These are phyloP conservation scores for Saguinus imperator DNA, from an alignment of 2,113 vertebrate species.

Conservation along the genomic window DNA sequence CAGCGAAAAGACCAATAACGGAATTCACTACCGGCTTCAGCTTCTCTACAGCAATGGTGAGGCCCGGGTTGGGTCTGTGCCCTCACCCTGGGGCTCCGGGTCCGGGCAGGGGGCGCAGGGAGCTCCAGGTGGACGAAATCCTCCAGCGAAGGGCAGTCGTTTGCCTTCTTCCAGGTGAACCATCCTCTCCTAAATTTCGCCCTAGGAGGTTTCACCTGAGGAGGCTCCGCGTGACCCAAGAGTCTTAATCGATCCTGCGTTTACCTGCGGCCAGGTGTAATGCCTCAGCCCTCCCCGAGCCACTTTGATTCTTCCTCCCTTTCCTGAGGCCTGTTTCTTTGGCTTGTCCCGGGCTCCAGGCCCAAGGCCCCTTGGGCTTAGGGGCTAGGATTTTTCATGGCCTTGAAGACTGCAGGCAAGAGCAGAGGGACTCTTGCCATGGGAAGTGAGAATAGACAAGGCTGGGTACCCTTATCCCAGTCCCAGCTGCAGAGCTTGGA, in stretches of 20 bases:
- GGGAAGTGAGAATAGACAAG: not conserved
- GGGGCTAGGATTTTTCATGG: not conserved
- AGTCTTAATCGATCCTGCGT: not conserved
- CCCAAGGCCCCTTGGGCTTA: not conserved
- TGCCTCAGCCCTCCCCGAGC: not conserved
- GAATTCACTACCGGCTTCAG: slow-evolving; percentile 98
- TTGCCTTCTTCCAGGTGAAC: not conserved
- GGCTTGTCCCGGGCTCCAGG: not conserved
- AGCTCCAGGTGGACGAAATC: not conserved
- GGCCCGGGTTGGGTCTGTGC: slow-evolving; percentile 54
- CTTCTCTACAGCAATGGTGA: slow-evolving; percentile 99
- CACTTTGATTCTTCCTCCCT: not conserved
- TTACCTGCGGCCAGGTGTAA: slow-evolving; percentile 45
- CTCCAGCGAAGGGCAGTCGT: not conserved
- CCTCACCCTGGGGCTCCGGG: slow-evolving; percentile 2
- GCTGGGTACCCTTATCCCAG: not conserved
- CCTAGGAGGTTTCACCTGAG: slow-evolving; percentile 27
- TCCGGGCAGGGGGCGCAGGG: not conserved
- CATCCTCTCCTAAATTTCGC: not conserved
- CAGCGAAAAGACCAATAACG: slow-evolving; percentile 99
- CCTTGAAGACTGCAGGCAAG: not conserved
- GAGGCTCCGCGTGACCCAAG: not conserved
- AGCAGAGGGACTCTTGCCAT: not conserved
- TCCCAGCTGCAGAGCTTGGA: not conserved
- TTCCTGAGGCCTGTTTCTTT: not conserved